Conservation (phyloP, 2,797 vertebrate species). For the Natrix natrix region DNA sequence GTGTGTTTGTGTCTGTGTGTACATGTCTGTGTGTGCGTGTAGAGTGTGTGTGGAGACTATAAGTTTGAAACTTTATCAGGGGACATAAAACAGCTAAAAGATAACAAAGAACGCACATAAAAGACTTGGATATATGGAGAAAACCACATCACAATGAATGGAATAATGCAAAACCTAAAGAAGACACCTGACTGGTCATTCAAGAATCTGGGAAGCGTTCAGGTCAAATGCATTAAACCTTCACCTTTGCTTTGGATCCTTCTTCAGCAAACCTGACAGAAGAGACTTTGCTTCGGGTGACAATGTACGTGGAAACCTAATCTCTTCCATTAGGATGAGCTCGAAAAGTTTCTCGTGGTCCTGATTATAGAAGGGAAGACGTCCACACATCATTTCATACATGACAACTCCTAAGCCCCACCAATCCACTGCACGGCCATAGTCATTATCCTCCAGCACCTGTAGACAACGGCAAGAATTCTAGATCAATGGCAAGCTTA, state of each 20-base stretch:
- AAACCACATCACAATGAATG: background rate
- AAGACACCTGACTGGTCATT: background rate
- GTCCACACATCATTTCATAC: slow-evolving; percentile 98
- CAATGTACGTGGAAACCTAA: slow-evolving; percentile 92
- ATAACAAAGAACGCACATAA: background rate
- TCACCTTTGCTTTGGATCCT: slow-evolving; percentile 92
- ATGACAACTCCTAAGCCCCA: slow-evolving; percentile 97
- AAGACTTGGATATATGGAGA: background rate
- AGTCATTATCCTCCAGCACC: slow-evolving; percentile 97
- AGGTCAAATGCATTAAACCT: slow-evolving; percentile 14
- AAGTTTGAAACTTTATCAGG: background rate
- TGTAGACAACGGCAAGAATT: slow-evolving; percentile 44
- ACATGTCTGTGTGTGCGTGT: no score
- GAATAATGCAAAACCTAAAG: background rate
- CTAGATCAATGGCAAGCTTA: background rate
- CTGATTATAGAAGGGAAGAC: slow-evolving; percentile 96
- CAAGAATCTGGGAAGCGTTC: background rate
- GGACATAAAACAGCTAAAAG: background rate
- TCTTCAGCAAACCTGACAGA: slow-evolving; percentile 92
- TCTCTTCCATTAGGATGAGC: slow-evolving; percentile 97
- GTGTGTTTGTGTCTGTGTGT: no score
- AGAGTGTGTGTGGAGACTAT: background rate
- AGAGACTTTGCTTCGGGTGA: slow-evolving; percentile 89
- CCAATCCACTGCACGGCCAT: slow-evolving; percentile 95
- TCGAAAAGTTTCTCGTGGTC: slow-evolving; percentile 98